Base-by-base conservation (phyloP, 2,113 vertebrate genomes). In the Micronycteris hirsuta region DNA sequence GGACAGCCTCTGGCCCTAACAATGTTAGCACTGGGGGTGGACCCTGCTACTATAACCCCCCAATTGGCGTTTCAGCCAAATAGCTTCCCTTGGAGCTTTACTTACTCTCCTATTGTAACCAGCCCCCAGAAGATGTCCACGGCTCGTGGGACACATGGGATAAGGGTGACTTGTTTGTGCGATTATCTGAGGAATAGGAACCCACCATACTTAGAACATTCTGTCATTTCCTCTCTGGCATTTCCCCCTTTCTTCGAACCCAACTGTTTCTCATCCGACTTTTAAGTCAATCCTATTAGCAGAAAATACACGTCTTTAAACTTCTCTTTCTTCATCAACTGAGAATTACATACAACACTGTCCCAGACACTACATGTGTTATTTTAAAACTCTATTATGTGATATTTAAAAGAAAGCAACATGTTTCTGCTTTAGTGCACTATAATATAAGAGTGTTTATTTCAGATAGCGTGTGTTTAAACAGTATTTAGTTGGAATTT, bases 401-500 rank as follows among this genome's bases (percentile, higher is more conserved):
- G 76, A 67, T 92, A 80, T 74, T 56, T 87, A 80, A 81, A 86
- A 56, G 38, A 63, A 74, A 88, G 38, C 24, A 90, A 15, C 4
- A 20, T 54, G 31, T 58, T 87, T 78, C 31, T 82, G 17, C 36
- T 38, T 71, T 36, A 63, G 38, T 68, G 13, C 38, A 61, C 91
- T 91, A 86, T 78, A 73, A 71, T 54, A 36, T 70, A 86, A 93
- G 91, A 67, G 22, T 67, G 14, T 47, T 93, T 93, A 87, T 36
- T 96, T 36, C 6, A 67, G 16, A n/a, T 16, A 65, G 43, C 22
- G 38, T 41, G 17, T 87, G 33, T 86, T 92, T 96, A 80, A 80
- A 76, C 11, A 92, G 58, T 76, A 73, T 85, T 93, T 88, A 91
- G 67, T 61, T 73, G 19, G 38, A 43, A 61, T 96, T 95, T 84